Percentiles rank a stretch among this genome's conserved stretches.
Conservation (phyloP, 2,888 invertebrate species). For the Sphinx pinastri region DNA sequence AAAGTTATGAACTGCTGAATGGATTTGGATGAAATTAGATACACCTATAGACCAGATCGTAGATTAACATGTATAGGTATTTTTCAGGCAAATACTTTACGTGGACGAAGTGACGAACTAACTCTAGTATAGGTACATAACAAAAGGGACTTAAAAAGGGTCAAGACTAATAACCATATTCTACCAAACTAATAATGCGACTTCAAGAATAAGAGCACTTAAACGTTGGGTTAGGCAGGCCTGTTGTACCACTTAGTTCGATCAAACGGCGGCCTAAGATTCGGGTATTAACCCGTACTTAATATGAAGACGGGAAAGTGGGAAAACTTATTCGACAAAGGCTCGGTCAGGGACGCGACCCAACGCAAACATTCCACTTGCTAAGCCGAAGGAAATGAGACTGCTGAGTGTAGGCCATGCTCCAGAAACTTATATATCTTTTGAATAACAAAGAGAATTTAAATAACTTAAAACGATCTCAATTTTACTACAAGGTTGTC, state of each 20-base stretch:
- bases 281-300: constrained; percentile 24
- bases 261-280: constrained; percentile 14
- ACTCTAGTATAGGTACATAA: too few species aligned
- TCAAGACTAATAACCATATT: constrained; percentile 8
- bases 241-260: constrained; percentile 22
- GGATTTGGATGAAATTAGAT: neutral
- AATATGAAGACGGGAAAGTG: constrained; percentile 28
- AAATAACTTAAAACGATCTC: too few species aligned
- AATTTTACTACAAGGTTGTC: too few species aligned
- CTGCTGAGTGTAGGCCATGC: neutral
- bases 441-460: neutral
- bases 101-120: too few species aligned
- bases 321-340: constrained; percentile 25
- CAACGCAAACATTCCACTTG: constrained; percentile 25
- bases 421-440: constrained; percentile 1
- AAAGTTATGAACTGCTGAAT: too few species aligned
- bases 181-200: constrained; percentile 8
- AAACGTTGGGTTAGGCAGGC: constrained; percentile 6
- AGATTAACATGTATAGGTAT: too few species aligned
- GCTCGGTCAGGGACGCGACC: constrained; percentile 14
- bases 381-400: constrained; percentile 13
- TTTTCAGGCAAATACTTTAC: too few species aligned
- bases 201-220: constrained; percentile 20
- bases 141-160: neutral
- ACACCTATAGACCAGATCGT: too few species aligned